Percentiles rank a stretch among this genome's conserved stretches.
Evolutionary conservation across 2,888 invertebrate genomes (phyloP).

Genomic region (Agrochola macilenta): DNA sequence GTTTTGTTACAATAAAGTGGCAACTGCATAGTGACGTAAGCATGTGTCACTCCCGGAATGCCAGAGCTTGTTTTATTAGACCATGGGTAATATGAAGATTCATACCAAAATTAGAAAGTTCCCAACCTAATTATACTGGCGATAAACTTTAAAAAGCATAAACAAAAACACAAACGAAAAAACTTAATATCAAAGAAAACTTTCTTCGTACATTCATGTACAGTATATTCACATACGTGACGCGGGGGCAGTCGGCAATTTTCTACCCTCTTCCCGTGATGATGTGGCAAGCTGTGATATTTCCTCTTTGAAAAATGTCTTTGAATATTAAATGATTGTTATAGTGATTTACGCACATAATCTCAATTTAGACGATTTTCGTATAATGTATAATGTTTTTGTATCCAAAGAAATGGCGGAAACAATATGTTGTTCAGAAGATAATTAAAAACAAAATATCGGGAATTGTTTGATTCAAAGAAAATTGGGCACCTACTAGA

Average conservation of each 20-base stretch:
- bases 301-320: constrained; percentile 79
- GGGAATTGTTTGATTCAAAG: background rate
- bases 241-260: constrained; percentile 73
- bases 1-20: too few species aligned
- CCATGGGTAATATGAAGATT: background rate
- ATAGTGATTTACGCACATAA: constrained; percentile 42
- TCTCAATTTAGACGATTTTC: background rate
- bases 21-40: too few species aligned
- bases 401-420: background rate
- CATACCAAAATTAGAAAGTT: background rate
- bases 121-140: too few species aligned
- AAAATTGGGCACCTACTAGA: background rate
- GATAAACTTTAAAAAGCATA: too few species aligned
- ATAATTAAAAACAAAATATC: background rate
- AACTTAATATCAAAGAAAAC: background rate
- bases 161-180: background rate
- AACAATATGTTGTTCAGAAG: background rate
- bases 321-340: constrained; percentile 73
- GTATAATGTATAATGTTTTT: background rate
- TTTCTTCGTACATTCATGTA: constrained; percentile 61
- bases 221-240: constrained; percentile 39
- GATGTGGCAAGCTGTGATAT: constrained; percentile 76
- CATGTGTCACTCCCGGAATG: too few species aligned
- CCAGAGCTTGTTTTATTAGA: too few species aligned
- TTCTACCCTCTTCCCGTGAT: constrained; percentile 73